These are phyloP conservation scores for Zalophus californianus DNA, from an alignment of 2,797 vertebrate genomes.

Conservation along the genomic window DNA sequence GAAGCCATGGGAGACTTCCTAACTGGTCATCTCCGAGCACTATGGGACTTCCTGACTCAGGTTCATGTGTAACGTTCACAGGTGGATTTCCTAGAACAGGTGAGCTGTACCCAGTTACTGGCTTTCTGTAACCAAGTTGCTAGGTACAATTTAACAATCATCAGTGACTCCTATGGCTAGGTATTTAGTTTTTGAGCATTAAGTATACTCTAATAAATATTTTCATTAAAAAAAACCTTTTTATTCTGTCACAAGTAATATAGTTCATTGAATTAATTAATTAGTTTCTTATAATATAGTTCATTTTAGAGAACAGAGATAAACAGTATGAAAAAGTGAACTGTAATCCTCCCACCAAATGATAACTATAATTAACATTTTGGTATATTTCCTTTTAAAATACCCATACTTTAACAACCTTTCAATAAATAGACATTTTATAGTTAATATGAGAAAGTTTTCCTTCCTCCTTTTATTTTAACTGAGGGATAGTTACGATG, in stretches of 20 bases:
- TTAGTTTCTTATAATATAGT: neutral
- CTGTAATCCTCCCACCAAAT: neutral
- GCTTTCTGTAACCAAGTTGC: neutral
- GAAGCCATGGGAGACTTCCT: neutral
- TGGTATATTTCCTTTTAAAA: neutral
- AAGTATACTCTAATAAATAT: neutral
- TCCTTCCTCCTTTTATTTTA: conserved; percentile 20
- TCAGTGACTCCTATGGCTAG: neutral
- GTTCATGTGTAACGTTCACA: neutral
- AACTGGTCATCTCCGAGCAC: neutral
- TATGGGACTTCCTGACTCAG: neutral
- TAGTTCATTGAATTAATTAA: neutral
- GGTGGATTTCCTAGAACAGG: neutral
- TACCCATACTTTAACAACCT: conserved; percentile 6
- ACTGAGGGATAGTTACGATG: neutral
- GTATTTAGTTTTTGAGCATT: neutral
- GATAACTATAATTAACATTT: neutral
- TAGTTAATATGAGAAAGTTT: neutral
- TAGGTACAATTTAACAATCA: neutral
- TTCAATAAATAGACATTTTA: neutral
- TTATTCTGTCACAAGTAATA: neutral
- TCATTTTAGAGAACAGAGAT: conserved; percentile 12
- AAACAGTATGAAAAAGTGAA: neutral
- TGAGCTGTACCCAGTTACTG: neutral
- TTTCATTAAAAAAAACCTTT: neutral